Conservation (phyloP, 2,888 invertebrate species). For the Drosophila longiperda region DNA sequence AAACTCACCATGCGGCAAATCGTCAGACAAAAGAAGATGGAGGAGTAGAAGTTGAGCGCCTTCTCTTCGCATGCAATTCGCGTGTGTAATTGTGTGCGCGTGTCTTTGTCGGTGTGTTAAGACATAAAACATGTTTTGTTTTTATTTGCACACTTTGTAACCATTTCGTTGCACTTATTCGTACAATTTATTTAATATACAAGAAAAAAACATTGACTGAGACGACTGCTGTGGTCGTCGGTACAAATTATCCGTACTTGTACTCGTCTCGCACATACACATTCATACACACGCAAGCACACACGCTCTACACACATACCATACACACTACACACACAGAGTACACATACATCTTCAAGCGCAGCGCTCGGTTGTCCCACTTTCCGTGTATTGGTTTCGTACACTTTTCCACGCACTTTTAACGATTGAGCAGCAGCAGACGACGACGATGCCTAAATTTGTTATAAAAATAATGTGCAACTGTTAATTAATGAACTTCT, state of each 20-base stretch:
- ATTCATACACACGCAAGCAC: slow-evolving; percentile 30
- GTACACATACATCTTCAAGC: slow-evolving; percentile 54
- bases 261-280: slow-evolving; percentile 55
- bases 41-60: slow-evolving; percentile 77
- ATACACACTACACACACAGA: slow-evolving; percentile 44
- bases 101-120: slow-evolving; percentile 64
- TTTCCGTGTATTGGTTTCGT: slow-evolving; percentile 80
- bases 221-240: slow-evolving; percentile 49
- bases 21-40: slow-evolving; percentile 80
- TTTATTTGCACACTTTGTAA: slow-evolving; percentile 60
- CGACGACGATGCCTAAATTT: slow-evolving; percentile 63
- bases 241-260: slow-evolving; percentile 62
- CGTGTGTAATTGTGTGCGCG: slow-evolving; percentile 69
- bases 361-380: slow-evolving; percentile 75
- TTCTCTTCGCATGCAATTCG: slow-evolving; percentile 72
- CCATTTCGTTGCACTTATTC: slow-evolving; percentile 64
- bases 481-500: slow-evolving; percentile 46
- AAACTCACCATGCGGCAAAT: slow-evolving; percentile 79
- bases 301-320: slow-evolving; percentile 33
- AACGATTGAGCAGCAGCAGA: slow-evolving; percentile 64
- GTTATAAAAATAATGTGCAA: slow-evolving; percentile 49
- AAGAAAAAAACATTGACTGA: slow-evolving; percentile 51
- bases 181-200: slow-evolving; percentile 48
- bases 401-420: slow-evolving; percentile 79
- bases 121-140: slow-evolving; percentile 69